Conservation (phyloP, 2,888 invertebrate species). For the Protophormia terraenovae region DNA sequence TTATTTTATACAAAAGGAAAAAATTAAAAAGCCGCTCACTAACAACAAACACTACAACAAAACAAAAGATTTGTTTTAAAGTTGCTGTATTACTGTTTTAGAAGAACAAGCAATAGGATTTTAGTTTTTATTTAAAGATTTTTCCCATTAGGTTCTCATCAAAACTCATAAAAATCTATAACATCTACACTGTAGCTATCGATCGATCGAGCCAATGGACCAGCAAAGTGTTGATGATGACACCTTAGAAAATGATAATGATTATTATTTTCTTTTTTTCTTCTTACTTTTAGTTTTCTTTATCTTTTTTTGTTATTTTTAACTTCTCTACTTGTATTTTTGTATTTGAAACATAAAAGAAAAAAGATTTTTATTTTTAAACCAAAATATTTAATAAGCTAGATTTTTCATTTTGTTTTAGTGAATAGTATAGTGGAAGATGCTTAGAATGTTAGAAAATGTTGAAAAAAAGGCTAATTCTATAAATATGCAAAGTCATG, state of each 20-base stretch:
- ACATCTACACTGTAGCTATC: slow-evolving; percentile 33
- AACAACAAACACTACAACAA: slow-evolving; percentile 74
- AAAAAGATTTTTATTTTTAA: slow-evolving; percentile 10
- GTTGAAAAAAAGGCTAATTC: slow-evolving; percentile 72
- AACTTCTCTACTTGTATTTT: background rate
- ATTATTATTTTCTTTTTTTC: slow-evolving; percentile 57
- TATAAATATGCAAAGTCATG: slow-evolving; percentile 79
- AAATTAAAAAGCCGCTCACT: slow-evolving; percentile 74
- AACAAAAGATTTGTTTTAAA: slow-evolving; percentile 64
- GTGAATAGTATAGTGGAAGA: background rate
- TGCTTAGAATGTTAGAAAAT: background rate
- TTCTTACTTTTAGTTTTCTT: slow-evolving; percentile 8
- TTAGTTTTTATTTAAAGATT: slow-evolving; percentile 23
- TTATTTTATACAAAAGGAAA: background rate
- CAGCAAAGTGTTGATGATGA: slow-evolving; percentile 76
- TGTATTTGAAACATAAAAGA: background rate
- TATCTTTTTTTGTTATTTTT: background rate
- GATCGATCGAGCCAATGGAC: background rate
- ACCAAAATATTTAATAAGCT: slow-evolving; percentile 66
- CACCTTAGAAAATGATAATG: slow-evolving; percentile 76
- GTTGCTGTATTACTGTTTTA: background rate
- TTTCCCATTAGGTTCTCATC: slow-evolving; percentile 49
- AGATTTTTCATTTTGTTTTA: slow-evolving; percentile 26
- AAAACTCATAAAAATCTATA: slow-evolving; percentile 48
- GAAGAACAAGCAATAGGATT: slow-evolving; percentile 24